Evolutionary conservation across 2,888 invertebrate genomes (phyloP).

Genomic region (Eristalis arbustorum): DNA sequence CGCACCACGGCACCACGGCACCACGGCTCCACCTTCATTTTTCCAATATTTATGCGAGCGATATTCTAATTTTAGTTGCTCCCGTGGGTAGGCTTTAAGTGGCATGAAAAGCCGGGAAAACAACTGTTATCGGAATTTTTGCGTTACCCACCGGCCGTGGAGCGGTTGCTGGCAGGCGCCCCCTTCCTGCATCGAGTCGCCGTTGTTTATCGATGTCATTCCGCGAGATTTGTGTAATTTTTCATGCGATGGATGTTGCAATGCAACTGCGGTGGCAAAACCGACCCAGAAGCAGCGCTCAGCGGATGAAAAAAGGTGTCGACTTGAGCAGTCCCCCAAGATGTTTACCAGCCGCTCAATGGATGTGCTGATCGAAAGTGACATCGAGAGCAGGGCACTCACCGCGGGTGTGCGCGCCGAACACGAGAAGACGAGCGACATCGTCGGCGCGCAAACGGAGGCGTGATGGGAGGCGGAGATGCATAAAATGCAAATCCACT

Average conservation of each 20-base stretch:
- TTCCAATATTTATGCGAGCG: constrained; percentile 46
- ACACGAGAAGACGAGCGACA: background rate
- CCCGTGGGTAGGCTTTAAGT: constrained; percentile 71
- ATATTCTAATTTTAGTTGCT: constrained; percentile 70
- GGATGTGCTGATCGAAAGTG: constrained; percentile 56
- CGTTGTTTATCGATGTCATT: constrained; percentile 64
- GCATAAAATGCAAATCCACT: constrained; percentile 50
- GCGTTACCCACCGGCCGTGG: background rate
- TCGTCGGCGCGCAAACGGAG: background rate
- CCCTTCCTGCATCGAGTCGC: background rate
- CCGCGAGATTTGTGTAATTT: constrained; percentile 55
- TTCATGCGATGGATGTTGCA: constrained; percentile 44
- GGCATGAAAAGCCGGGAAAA: constrained; percentile 68
- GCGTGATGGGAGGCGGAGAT: constrained; percentile 14
- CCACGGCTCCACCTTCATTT: background rate
- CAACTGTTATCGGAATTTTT: constrained; percentile 68
- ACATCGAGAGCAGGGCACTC: constrained; percentile 24
- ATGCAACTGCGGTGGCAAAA: background rate
- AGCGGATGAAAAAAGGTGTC: constrained; percentile 42
- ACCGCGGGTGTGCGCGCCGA: background rate
- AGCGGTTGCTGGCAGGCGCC: background rate
- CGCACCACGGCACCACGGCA: background rate
- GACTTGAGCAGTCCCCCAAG: constrained; percentile 27
- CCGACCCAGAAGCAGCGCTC: background rate
- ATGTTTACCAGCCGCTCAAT: constrained; percentile 46